A percentile compares a stretch with the other conserved stretches of the same genome.
These are phyloP conservation scores for Epinephelus cyanopodus DNA, from an alignment of 2,113 vertebrate genomes.

Conservation along the genomic window DNA sequence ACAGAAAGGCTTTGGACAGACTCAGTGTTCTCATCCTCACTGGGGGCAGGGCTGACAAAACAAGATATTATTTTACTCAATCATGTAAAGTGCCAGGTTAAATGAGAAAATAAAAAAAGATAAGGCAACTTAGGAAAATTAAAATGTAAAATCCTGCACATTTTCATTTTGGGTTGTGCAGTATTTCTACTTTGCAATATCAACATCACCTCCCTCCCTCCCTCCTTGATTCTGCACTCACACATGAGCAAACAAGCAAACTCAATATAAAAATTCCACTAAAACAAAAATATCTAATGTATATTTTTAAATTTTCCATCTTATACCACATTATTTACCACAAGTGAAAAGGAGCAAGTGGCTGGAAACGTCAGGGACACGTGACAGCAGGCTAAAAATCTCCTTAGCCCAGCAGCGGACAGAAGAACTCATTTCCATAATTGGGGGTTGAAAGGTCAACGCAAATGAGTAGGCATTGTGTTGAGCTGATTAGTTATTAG, in stretches of 20 bases:
- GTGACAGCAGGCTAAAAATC: slow-evolving; percentile 77
- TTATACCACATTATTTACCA: background rate
- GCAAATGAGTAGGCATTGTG: slow-evolving; percentile 83
- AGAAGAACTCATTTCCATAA: slow-evolving; percentile 85
- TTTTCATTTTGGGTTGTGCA: slow-evolving; percentile 9
- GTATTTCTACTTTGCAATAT: background rate
- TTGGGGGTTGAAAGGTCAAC: slow-evolving; percentile 87
- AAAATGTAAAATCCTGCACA: background rate
- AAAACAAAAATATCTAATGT: background rate
- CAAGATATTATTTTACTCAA: slow-evolving; percentile 51
- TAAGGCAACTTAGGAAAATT: background rate
- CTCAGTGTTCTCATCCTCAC: slow-evolving; percentile 43
- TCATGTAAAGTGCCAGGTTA: slow-evolving; percentile 12
- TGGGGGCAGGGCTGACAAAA: slow-evolving; percentile 27
- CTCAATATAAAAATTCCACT: background rate
- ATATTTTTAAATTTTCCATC: background rate
- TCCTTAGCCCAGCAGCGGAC: slow-evolving; percentile 78
- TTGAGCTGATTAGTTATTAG: slow-evolving; percentile 87
- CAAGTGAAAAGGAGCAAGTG: slow-evolving; percentile 44
- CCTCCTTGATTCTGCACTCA: background rate
- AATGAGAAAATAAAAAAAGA: background rate
- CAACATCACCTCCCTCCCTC: too few relatives aligned
- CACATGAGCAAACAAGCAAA: background rate
- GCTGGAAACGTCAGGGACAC: slow-evolving; percentile 63
- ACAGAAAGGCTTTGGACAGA: slow-evolving; percentile 54